Evolutionary conservation across 2,113 vertebrate species (phyloP).

Genomic region (Crocuta crocuta): DNA sequence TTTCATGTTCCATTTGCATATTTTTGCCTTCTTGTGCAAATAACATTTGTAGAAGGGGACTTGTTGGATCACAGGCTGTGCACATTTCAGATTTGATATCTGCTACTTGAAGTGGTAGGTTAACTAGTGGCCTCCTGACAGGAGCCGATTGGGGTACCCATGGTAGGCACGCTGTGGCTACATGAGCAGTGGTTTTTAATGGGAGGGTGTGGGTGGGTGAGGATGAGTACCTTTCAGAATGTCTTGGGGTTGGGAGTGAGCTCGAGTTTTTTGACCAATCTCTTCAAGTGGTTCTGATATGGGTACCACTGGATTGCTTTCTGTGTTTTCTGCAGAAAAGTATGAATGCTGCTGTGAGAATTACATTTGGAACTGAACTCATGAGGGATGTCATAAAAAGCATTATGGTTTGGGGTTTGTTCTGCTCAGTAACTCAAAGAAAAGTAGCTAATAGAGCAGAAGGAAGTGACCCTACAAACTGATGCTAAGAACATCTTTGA

Average conservation of each 20-base stretch:
- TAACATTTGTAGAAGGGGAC: background rate
- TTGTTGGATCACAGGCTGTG: background rate
- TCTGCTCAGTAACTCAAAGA: background rate
- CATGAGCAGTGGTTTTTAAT: background rate
- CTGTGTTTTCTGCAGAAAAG: background rate
- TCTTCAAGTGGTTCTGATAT: background rate
- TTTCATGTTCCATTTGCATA: background rate
- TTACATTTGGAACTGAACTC: background rate
- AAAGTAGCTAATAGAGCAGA: background rate
- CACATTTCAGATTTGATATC: background rate
- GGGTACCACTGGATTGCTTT: background rate
- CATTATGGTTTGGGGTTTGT: background rate
- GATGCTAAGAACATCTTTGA: background rate
- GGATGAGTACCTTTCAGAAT: background rate
- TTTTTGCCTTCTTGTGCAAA: background rate
- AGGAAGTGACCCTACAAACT: background rate
- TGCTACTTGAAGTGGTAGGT: background rate
- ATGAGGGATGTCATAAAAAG: background rate
- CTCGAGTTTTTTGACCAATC: background rate
- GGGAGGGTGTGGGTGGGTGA: background rate
- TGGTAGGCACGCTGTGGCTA: background rate
- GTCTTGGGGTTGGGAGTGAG: background rate
- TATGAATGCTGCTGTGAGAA: background rate
- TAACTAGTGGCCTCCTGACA: background rate
- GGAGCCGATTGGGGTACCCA: background rate